Conservation (phyloP, 1,140 invertebrate species). For the Metaphire vulgaris region DNA sequence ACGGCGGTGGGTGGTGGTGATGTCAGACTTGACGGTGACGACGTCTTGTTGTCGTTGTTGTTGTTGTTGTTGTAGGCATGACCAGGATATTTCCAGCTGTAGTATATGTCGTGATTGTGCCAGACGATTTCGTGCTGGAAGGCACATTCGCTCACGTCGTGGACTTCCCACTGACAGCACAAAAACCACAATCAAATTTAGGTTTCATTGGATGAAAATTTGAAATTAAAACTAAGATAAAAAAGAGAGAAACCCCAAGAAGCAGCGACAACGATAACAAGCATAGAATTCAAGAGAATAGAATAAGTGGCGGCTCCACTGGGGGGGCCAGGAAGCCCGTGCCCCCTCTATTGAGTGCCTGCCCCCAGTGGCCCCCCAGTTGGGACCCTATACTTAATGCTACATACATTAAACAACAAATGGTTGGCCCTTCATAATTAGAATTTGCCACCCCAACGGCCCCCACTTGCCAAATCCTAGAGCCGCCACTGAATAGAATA, state of each 20-base stretch:
- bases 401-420: too few species aligned
- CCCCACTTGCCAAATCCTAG: too few species aligned
- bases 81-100: conserved; percentile 13
- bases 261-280: background rate
- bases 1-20: background rate
- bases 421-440: background rate
- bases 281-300: background rate
- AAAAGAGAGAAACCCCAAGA: background rate
- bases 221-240: background rate
- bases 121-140: conserved; percentile 18
- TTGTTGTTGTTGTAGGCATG: background rate
- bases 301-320: too few species aligned
- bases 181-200: too few species aligned
- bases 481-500: too few species aligned
- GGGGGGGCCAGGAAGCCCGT: too few species aligned
- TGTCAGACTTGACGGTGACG: background rate
- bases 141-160: conserved; percentile 4
- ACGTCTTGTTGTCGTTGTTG: background rate
- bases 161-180: background rate
- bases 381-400: too few species aligned
- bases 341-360: too few species aligned
- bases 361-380: too few species aligned
- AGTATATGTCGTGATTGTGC: conserved; percentile 18
- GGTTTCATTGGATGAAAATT: too few species aligned
- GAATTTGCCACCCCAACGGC: too few species aligned